Conservation (phyloP, 2,113 vertebrate genomes). For the Syrmaticus mikado region DNA sequence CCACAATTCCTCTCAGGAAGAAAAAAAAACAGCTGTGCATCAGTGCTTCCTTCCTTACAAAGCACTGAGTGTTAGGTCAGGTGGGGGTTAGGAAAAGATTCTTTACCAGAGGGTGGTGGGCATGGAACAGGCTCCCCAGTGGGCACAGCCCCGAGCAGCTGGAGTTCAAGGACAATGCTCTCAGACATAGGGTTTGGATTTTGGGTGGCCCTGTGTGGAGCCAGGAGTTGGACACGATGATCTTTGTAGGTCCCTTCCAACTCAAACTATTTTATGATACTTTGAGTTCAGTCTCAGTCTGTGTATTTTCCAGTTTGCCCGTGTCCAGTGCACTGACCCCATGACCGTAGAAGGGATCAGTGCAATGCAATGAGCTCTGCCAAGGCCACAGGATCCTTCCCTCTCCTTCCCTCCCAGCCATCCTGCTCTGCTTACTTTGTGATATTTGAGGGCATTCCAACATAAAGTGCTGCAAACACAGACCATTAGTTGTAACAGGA, state of each 20-base stretch:
- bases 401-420: background rate
- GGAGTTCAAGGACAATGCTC: background rate
- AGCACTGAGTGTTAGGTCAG: fast-evolving
- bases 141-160: background rate
- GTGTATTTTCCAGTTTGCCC: background rate
- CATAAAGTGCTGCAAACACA: background rate
- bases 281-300: background rate
- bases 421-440: conserved; percentile 14
- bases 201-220: background rate
- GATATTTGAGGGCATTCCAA: conserved; percentile 53
- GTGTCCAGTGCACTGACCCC: background rate
- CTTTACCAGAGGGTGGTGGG: background rate
- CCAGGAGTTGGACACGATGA: background rate
- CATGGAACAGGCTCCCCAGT: background rate
- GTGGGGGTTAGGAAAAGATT: background rate
- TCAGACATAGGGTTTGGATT: background rate
- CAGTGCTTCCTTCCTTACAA: background rate
- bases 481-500: conserved; percentile 53
- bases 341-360: background rate
- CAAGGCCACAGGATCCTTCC: background rate
- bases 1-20: background rate
- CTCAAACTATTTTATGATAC: background rate
- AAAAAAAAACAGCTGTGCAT: background rate
- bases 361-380: fast-evolving
- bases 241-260: background rate